A percentile compares a stretch with the other conserved stretches of the same genome.
phyloP scores from a whole-genome alignment of 2,888 invertebrate genomes.

The Nomada fucata region DNA sequence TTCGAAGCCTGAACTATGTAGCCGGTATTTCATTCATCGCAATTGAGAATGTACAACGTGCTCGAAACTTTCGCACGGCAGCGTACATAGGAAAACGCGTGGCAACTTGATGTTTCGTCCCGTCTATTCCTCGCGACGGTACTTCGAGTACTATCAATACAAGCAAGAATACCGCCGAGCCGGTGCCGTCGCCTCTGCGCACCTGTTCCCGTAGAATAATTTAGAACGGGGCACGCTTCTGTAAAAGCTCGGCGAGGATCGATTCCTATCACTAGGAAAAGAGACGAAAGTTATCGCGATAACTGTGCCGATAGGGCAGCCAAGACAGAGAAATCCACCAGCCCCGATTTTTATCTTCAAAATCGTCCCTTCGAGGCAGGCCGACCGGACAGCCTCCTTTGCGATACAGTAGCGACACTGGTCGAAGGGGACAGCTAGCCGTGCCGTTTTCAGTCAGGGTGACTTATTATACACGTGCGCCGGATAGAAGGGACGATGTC shows the following conservation, averaged over 20 bases:
- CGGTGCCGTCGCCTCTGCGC: too few species aligned
- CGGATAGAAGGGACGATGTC: slow-evolving; percentile 14
- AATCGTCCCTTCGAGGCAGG: slow-evolving; percentile 22
- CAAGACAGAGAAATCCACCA: slow-evolving; percentile 10
- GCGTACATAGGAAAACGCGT: too few species aligned
- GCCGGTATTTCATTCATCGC: too few species aligned
- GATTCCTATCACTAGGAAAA: slow-evolving; percentile 5
- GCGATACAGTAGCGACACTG: too few species aligned
- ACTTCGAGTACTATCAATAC: too few species aligned
- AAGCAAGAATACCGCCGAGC: too few species aligned
- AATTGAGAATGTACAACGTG: too few species aligned
- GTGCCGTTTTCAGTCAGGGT: background rate
- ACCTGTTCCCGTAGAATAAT: slow-evolving; percentile 15
- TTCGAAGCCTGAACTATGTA: too few species aligned
- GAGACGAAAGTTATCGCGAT: slow-evolving; percentile 54
- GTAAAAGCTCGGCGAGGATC: slow-evolving; percentile 39
- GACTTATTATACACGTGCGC: slow-evolving; percentile 19
- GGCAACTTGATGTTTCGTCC: too few species aligned
- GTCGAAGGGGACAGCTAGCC: background rate
- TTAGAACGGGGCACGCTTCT: slow-evolving; percentile 27
- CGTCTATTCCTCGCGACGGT: too few species aligned
- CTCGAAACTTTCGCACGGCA: too few species aligned
- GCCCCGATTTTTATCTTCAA: slow-evolving; percentile 15
- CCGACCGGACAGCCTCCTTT: too few species aligned
- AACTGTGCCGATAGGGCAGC: slow-evolving; percentile 29